These are phyloP conservation scores for Hybos culiciformis DNA, from an alignment of 2,888 invertebrate genomes.

Conservation along the genomic window DNA sequence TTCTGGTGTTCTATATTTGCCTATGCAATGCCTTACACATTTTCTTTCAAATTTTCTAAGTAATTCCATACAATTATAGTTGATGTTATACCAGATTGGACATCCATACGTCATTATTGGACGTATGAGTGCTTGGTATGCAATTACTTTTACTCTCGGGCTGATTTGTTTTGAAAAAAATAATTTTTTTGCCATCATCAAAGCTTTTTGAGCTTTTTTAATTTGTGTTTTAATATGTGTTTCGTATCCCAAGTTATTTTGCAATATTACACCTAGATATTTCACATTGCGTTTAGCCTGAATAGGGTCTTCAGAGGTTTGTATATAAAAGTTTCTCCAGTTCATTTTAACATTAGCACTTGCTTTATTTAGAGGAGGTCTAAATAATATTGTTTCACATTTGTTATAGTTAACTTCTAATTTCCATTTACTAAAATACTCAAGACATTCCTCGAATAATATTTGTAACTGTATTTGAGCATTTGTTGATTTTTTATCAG, in stretches of 20 bases:
- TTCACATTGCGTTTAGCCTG: background rate
- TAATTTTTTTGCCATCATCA: background rate
- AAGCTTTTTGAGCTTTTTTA: background rate
- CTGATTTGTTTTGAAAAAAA: background rate
- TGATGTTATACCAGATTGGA: constrained; percentile 4
- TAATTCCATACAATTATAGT: background rate
- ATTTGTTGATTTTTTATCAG: background rate
- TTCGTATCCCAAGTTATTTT: background rate
- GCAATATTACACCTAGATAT: background rate
- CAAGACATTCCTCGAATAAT: background rate
- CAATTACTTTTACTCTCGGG: background rate
- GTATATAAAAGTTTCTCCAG: background rate
- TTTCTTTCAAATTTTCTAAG: constrained; percentile 4
- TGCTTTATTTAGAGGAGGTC: background rate
- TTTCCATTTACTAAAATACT: background rate
- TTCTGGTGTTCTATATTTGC: constrained; percentile 1
- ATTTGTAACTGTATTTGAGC: background rate
- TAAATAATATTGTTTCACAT: background rate
- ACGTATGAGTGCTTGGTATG: constrained; percentile 1
- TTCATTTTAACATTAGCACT: background rate
- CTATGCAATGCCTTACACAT: constrained; percentile 1
- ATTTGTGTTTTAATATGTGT: background rate
- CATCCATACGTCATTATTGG: constrained; percentile 4
- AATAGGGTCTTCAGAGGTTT: background rate
- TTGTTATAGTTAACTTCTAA: background rate